These are phyloP conservation scores for Paramormyrops kingsleyae DNA, from an alignment of 2,113 vertebrate species.

Conservation along the genomic window DNA sequence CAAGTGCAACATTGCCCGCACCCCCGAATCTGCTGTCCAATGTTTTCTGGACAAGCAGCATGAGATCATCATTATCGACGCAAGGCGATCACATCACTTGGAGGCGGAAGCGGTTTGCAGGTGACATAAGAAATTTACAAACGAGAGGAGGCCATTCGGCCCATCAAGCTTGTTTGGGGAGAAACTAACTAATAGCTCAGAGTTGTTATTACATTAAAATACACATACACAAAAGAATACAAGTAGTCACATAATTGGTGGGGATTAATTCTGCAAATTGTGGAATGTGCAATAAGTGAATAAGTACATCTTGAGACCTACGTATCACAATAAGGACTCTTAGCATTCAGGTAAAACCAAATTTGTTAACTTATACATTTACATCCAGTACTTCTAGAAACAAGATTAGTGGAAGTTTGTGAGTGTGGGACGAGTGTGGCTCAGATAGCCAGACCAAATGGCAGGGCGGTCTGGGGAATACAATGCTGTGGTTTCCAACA, in stretches of 20 bases:
- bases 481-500: neutral
- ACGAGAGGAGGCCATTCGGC: no score
- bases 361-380: neutral
- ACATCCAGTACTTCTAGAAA: neutral
- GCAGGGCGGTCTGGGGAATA: neutral
- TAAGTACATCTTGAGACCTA: neutral
- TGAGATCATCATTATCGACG: conserved; percentile 87
- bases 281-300: neutral
- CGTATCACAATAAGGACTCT: neutral
- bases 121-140: conserved; percentile 50
- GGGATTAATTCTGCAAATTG: neutral
- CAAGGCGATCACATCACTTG: conserved; percentile 74
- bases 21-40: conserved; percentile 81
- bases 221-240: neutral
- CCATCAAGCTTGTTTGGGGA: no score
- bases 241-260: neutral
- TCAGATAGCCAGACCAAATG: neutral
- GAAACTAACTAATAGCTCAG: no score
- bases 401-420: neutral
- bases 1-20: conserved; percentile 77
- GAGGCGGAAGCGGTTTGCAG: conserved; percentile 81
- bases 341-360: neutral
- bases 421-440: neutral
- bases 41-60: conserved; percentile 91
- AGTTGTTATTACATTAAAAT: no score